Conservation (phyloP, 2,888 invertebrate genomes). For the Steromphala cineraria region DNA sequence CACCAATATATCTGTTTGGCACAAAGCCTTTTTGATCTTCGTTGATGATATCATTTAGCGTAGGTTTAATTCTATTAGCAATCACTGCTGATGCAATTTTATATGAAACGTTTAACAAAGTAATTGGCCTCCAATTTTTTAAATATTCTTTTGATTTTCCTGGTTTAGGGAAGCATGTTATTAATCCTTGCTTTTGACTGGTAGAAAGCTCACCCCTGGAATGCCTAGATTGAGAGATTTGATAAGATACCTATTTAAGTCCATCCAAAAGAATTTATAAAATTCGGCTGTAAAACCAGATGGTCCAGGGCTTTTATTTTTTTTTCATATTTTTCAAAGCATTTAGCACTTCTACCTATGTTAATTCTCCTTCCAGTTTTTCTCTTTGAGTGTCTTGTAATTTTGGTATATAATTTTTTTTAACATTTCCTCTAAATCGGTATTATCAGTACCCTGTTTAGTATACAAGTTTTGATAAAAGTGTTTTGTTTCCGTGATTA, state of each 20-base stretch:
- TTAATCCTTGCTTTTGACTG: not conserved
- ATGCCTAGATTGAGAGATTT: not conserved
- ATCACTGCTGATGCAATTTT: not conserved
- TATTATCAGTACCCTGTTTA: too few relatives aligned
- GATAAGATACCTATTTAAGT: not conserved
- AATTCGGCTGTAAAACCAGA: not conserved
- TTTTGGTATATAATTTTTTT: too few relatives aligned
- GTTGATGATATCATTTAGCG: not conserved
- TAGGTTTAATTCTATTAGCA: not conserved
- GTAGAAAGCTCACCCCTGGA: not conserved
- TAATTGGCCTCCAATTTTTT: not conserved
- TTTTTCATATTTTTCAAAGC: not conserved
- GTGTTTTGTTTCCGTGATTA: too few relatives aligned
- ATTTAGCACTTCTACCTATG: too few relatives aligned
- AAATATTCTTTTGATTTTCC: not conserved
- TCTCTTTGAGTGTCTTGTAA: too few relatives aligned
- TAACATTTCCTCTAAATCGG: too few relatives aligned
- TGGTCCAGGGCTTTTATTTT: not conserved
- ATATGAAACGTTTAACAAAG: not conserved
- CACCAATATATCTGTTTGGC: slow-evolving; percentile 8
- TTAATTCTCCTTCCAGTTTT: too few relatives aligned
- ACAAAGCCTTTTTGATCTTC: slow-evolving; percentile 5
- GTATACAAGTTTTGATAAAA: too few relatives aligned
- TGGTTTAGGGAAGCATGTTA: not conserved
- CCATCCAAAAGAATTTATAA: not conserved